Evolutionary conservation across 2,797 vertebrate genomes (phyloP).

Genomic region (Dendrocincla fuliginosa): DNA sequence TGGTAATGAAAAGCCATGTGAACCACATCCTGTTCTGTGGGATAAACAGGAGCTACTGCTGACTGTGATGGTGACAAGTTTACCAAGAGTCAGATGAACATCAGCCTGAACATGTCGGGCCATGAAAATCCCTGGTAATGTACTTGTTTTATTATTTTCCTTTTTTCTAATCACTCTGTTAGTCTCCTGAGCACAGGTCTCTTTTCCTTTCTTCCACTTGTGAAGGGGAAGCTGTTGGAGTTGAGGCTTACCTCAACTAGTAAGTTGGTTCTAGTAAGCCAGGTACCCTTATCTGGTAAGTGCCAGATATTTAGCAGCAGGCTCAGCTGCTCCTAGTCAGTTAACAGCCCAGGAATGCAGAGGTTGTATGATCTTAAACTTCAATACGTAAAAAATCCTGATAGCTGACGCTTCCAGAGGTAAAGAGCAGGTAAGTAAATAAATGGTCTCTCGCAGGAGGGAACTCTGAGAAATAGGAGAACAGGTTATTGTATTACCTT

Average conservation of each 20-base stretch:
- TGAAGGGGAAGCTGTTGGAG: background rate
- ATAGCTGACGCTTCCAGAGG: background rate
- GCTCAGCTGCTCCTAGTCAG: background rate
- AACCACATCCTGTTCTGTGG: background rate
- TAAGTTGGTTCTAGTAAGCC: background rate
- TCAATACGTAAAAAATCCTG: background rate
- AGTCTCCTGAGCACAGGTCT: background rate
- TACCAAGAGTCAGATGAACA: background rate
- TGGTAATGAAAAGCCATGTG: background rate
- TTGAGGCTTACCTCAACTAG: background rate
- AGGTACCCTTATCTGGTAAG: background rate
- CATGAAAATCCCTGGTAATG: background rate
- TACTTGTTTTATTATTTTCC: background rate
- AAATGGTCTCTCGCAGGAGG: background rate
- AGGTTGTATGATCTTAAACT: background rate
- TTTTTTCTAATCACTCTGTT: background rate
- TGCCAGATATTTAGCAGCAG: background rate
- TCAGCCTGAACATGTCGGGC: background rate
- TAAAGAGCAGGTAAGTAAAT: background rate
- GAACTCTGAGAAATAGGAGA: background rate
- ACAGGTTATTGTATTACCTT: background rate
- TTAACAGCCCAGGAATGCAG: background rate
- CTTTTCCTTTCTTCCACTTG: background rate
- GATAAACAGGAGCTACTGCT: background rate
- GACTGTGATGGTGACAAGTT: background rate